Conservation (phyloP, 2,797 vertebrate species). For the Danio aesculapii region DNA sequence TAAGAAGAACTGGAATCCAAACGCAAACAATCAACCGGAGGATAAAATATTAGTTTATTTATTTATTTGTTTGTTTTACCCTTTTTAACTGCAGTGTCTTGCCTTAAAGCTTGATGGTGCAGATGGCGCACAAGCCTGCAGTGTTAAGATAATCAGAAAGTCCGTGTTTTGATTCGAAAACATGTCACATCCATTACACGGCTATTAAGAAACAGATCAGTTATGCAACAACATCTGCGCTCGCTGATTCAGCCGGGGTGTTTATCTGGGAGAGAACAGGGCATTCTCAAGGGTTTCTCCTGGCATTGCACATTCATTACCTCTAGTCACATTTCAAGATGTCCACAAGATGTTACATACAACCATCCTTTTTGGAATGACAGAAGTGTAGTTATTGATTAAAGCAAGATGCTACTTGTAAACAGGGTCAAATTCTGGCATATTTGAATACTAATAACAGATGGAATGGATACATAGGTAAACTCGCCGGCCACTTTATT, state of each 20-base stretch:
- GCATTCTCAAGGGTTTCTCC: constrained; percentile 23
- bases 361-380: not conserved
- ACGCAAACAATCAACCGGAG: no score
- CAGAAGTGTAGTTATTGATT: not conserved
- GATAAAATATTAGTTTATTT: no score
- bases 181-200: constrained; percentile 12
- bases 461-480: no score
- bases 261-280: constrained; percentile 30
- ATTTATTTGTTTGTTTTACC: no score
- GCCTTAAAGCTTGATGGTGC: not conserved
- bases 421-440: not conserved
- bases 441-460: no score
- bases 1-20: no score
- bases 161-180: not conserved
- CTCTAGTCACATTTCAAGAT: not conserved
- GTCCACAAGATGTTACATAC: not conserved
- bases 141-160: not conserved
- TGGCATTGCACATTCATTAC: not conserved
- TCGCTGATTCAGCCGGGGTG: constrained; percentile 1
- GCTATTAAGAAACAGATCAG: constrained; percentile 38
- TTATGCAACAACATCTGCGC: constrained; percentile 22
- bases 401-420: not conserved
- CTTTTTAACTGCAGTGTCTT: no score
- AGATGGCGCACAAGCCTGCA: constrained; percentile 27
- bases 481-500: no score